Percentiles rank a stretch among this genome's conserved stretches.
phyloP scores from a whole-genome alignment of 2,888 invertebrate genomes.

The Lepidocyrtoides sp. region DNA sequence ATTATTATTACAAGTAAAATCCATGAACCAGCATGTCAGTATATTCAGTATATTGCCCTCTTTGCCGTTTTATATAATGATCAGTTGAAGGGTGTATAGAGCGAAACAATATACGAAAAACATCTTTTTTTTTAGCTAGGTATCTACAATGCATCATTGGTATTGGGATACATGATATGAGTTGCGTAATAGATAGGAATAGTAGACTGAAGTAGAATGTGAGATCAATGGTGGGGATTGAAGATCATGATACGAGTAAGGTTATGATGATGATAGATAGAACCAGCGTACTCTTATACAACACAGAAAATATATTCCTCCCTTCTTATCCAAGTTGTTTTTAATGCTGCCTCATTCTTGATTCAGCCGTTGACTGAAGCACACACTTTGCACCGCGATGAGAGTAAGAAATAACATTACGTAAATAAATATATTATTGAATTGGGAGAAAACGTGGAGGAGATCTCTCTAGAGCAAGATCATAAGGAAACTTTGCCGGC shows the following conservation, averaged over 20 bases:
- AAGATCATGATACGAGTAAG: neutral
- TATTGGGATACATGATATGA: neutral
- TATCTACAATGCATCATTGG: neutral
- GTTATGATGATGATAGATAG: neutral
- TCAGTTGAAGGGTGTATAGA: slow-evolving; percentile 14
- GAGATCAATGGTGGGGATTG: slow-evolving; percentile 16
- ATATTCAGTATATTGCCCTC: neutral
- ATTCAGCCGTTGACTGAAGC: slow-evolving; percentile 68
- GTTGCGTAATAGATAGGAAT: neutral
- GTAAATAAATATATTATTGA: slow-evolving; percentile 43
- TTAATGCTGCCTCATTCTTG: slow-evolving; percentile 55
- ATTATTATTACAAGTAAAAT: too few relatives aligned
- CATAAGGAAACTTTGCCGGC: slow-evolving; percentile 63
- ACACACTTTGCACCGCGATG: slow-evolving; percentile 9
- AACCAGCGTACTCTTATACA: neutral
- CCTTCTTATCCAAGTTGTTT: slow-evolving; percentile 41
- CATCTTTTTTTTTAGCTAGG: too few relatives aligned
- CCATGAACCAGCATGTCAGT: neutral
- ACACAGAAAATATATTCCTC: slow-evolving; percentile 56
- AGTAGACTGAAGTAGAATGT: neutral
- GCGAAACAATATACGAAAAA: neutral
- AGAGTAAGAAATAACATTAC: neutral
- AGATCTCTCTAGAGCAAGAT: slow-evolving; percentile 54
- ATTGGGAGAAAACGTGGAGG: slow-evolving; percentile 50
- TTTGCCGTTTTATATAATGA: neutral